A percentile compares a stretch with the other conserved stretches of the same genome.
Evolutionary conservation across 2,797 vertebrate species (phyloP).

Genomic region (Sternotherus odoratus): DNA sequence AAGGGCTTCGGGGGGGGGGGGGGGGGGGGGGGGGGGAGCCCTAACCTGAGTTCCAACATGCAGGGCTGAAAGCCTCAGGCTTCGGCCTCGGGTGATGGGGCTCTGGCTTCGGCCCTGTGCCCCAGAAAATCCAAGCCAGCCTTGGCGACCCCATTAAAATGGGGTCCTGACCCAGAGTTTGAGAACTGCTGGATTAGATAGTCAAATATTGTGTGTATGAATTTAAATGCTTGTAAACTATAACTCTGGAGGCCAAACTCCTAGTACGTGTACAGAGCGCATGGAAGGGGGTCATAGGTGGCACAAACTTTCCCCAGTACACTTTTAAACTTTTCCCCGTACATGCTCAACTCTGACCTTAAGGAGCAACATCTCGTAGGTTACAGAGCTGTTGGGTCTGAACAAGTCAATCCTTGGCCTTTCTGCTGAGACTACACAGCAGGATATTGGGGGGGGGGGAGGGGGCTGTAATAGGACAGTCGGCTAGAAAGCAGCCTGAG

Average conservation of each 20-base stretch:
- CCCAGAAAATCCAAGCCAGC: no score
- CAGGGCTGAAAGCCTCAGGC: no score
- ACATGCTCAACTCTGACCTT: neutral
- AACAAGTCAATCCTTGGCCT: neutral
- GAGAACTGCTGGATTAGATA: neutral
- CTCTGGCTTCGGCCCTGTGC: no score
- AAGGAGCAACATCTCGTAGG: neutral
- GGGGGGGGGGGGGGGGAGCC: no score
- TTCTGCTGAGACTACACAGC: no score
- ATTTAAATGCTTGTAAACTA: neutral
- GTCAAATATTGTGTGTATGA: neutral
- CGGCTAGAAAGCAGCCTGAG: neutral
- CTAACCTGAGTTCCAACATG: no score
- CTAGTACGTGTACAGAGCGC: neutral
- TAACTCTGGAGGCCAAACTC: neutral
- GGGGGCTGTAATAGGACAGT: neutral
- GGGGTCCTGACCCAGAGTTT: no score
- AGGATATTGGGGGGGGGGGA: fast-evolving
- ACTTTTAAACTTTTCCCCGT: neutral
- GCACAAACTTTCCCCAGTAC: neutral
- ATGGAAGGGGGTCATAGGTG: neutral
- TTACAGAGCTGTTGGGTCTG: neutral
- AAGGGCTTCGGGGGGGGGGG: no score
- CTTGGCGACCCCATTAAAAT: no score
- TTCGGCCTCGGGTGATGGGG: no score